Conservation (phyloP, 2,113 vertebrate species). For the Pholis gunnellus region DNA sequence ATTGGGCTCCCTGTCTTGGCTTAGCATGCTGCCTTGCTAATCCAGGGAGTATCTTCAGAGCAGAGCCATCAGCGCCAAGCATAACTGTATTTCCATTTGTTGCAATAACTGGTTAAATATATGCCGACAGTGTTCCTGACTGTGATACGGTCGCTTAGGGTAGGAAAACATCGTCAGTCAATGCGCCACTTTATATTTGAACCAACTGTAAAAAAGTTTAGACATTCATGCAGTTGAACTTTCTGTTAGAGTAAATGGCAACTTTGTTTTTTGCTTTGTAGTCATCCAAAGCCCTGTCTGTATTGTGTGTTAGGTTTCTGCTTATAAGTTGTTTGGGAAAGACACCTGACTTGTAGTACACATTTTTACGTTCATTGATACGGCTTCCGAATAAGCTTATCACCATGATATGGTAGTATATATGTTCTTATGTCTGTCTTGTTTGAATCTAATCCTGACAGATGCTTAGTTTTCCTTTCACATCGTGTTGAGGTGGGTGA, state of each 20-base stretch:
- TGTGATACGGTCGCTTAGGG: neutral
- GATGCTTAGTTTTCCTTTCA: neutral
- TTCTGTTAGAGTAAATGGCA: neutral
- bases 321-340: neutral
- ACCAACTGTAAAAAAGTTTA: neutral
- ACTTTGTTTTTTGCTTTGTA: neutral
- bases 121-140: neutral
- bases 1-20: neutral
- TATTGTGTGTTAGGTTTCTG: neutral
- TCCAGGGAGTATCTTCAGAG: neutral
- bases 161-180: neutral
- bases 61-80: neutral
- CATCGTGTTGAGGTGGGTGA: neutral
- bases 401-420: neutral
- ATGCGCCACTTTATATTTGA: neutral
- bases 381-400: neutral
- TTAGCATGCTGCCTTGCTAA: neutral
- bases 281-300: neutral
- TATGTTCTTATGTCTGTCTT: neutral
- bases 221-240: neutral
- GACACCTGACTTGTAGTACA: neutral
- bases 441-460: slow-evolving; percentile 1
- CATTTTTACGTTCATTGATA: neutral
- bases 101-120: neutral
- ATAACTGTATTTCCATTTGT: neutral